A percentile compares a stretch with the other conserved stretches of the same genome.
phyloP scores from a whole-genome alignment of 2,797 vertebrate genomes.

The Borostomias antarcticus region DNA sequence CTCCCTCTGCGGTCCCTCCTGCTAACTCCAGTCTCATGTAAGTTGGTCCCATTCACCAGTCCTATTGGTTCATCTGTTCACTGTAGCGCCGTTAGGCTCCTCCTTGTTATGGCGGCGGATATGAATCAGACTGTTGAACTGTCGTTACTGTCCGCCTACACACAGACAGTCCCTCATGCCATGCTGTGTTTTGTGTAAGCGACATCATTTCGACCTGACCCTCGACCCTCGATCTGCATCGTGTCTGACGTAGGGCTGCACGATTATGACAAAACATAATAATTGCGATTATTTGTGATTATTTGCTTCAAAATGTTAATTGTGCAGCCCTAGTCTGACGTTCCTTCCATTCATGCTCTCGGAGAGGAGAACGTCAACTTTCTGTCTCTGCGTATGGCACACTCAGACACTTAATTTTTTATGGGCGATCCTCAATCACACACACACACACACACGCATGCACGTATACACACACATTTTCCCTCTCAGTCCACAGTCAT shows the following conservation, averaged over 20 bases:
- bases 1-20: slow-evolving; percentile 88
- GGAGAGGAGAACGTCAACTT: no score
- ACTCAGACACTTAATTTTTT: not conserved
- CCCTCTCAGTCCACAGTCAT: no score
- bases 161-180: not conserved
- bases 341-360: no score
- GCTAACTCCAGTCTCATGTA: slow-evolving; percentile 99
- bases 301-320: no score
- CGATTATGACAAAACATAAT: no score
- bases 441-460: not conserved
- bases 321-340: no score
- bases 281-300: no score
- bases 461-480: no score
- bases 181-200: not conserved
- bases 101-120: not conserved
- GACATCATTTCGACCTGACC: no score
- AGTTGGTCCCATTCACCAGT: slow-evolving; percentile 86
- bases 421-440: not conserved
- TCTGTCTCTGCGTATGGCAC: no score
- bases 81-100: not conserved
- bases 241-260: not conserved
- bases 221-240: not conserved
- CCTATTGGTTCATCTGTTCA: slow-evolving; percentile 53
- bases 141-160: not conserved
- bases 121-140: slow-evolving; percentile 5